Base-by-base conservation (phyloP, 2,888 invertebrate genomes). In the Pollenia griseotomentosa region DNA sequence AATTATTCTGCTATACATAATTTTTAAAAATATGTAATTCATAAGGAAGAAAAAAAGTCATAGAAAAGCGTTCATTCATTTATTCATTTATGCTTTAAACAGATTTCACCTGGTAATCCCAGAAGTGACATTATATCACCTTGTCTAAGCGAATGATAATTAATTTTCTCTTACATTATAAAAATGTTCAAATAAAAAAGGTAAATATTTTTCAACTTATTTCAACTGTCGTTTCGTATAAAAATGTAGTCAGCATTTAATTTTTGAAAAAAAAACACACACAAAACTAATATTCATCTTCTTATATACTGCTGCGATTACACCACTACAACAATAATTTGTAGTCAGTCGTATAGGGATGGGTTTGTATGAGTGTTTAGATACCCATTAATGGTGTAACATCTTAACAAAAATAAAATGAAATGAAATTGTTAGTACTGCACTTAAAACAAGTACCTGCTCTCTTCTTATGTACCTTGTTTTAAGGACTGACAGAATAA, bases 111-210 rank as follows among this genome's bases (percentile, higher is more conserved):
- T 66, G 46, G 40, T 78, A 83, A 79, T 73, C 71, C 51, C 73
- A 53, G 79, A 79, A 79, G 84, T 74, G 84, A 84, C 84, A 84
- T 79, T 74, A 74, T 61, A 61, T 66, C 84, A 84, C 73, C 84
- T 84, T 79, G 59, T 78, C 83, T 73, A 79, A 61, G 61, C 53
- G 61, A 84, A 84, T 74, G 73, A 79, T 84, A 79, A 84, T 84
- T 84, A 84, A 84, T 84, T 84, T 84, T 78, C 77, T 66, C 44
- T 68, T 53, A 46, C 73, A 48, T 71, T 78, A 53, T 51, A 70
- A 83, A 63, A 75, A 19, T 44, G 40, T 70, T 68, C 33, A 61
- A 77, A 61, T 23, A 53, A 42, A 11, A 83, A 46, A 44, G 7
- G 51, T 46, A 84, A 73, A 46, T 44, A 65, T 63, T 61, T 75